Percentiles rank a stretch among this genome's conserved stretches.
phyloP scores from a whole-genome alignment of 1,140 invertebrate genomes.

The Zaprionus capensis region DNA sequence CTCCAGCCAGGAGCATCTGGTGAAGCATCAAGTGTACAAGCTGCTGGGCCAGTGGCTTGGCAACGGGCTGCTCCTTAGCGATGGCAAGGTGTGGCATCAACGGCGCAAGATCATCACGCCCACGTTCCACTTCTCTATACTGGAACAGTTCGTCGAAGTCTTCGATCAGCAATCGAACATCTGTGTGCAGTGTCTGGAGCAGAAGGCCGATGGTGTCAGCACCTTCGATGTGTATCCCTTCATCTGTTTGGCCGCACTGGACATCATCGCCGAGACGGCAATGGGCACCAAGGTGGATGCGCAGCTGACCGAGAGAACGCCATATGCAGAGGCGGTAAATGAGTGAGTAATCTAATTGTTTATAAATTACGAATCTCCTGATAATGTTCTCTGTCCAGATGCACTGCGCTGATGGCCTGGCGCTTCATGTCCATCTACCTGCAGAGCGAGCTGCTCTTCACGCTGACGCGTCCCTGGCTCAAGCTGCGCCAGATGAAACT shows the following conservation, averaged over 20 bases:
- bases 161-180: slow-evolving; percentile 90
- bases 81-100: slow-evolving; percentile 67
- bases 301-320: slow-evolving; percentile 88
- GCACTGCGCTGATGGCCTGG: slow-evolving; percentile 61
- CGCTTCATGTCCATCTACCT: slow-evolving; percentile 63
- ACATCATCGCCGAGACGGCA: slow-evolving; percentile 88
- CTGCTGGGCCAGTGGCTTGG: slow-evolving; percentile 87
- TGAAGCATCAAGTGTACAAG: slow-evolving; percentile 77
- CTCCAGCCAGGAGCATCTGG: slow-evolving; percentile 63
- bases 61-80: slow-evolving; percentile 87
- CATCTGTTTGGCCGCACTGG: slow-evolving; percentile 80
- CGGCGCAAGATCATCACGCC: slow-evolving; percentile 87
- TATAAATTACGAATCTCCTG: too few relatives aligned
- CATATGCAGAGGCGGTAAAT: slow-evolving; percentile 90
- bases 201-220: slow-evolving; percentile 84
- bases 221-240: slow-evolving; percentile 63
- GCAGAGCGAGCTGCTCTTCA: slow-evolving; percentile 67
- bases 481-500: slow-evolving; percentile 86
- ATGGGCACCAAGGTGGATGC: slow-evolving; percentile 92
- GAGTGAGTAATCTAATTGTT: slow-evolving; percentile 83
- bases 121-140: slow-evolving; percentile 92
- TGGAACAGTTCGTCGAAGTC: slow-evolving; percentile 90
- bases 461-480: slow-evolving; percentile 61
- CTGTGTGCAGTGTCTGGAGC: slow-evolving; percentile 87
- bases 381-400: slow-evolving; percentile 32